Percentiles rank a stretch among this genome's conserved stretches.
Conservation (phyloP, 2,888 invertebrate genomes). For the Sesia bembeciformis region DNA sequence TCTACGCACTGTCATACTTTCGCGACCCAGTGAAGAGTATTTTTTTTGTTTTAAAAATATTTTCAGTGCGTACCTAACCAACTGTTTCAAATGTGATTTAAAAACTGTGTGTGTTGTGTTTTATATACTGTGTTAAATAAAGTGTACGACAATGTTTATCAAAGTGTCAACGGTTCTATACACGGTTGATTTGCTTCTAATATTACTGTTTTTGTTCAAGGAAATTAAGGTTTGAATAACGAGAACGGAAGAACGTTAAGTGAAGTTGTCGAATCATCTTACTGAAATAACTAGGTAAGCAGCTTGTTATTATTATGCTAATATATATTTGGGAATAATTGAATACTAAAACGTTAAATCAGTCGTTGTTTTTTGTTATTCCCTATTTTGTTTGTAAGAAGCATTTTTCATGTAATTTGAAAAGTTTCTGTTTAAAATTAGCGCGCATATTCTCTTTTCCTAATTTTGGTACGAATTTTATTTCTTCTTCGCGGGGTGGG, state of each 20-base stretch:
- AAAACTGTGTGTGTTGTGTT: conserved; percentile 42
- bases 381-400: no score
- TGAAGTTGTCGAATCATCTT: neutral
- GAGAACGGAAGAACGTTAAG: neutral
- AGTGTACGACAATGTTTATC: neutral
- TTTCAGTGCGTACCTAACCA: neutral
- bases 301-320: neutral
- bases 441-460: no score
- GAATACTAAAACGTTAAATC: no score
- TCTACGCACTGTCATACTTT: neutral
- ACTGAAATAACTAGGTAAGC: neutral
- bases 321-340: neutral
- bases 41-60: neutral
- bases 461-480: no score
- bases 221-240: neutral
- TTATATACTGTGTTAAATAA: conserved; percentile 5
- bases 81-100: conserved; percentile 34
- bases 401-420: no score
- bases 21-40: neutral
- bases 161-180: neutral
- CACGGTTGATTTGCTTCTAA: neutral
- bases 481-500: no score
- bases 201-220: neutral
- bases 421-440: no score
- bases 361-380: no score